Conservation (phyloP, 2,113 vertebrate species). For the Microcebus lehilahytsara region DNA sequence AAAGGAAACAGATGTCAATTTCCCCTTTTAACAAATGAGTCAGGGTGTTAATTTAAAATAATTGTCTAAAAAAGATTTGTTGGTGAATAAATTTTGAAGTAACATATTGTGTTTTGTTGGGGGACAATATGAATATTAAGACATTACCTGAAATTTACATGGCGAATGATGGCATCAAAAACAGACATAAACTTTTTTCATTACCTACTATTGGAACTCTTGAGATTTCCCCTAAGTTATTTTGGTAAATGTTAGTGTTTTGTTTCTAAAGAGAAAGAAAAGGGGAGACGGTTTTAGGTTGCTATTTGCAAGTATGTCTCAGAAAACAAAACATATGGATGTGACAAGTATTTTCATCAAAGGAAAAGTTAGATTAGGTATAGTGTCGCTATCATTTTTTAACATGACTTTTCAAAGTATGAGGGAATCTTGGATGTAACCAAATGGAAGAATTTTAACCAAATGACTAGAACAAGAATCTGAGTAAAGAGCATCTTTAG, state of each 20-base stretch:
- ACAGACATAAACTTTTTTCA: background rate
- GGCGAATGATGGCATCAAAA: background rate
- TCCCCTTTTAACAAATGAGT: background rate
- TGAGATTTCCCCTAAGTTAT: background rate
- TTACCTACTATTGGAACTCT: background rate
- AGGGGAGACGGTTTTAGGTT: background rate
- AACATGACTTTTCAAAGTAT: background rate
- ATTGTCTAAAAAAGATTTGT: conserved; percentile 30
- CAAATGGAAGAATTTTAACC: conserved; percentile 1
- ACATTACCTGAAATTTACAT: background rate
- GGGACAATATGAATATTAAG: background rate
- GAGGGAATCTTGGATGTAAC: background rate
- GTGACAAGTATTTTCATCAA: conserved; percentile 26
- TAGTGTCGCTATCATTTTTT: background rate
- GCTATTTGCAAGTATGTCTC: background rate
- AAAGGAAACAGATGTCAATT: background rate
- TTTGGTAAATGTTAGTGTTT: background rate
- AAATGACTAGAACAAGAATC: background rate
- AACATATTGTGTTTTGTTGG: background rate
- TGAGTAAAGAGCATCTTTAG: background rate
- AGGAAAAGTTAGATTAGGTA: background rate
- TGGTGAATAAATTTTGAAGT: background rate
- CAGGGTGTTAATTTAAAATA: conserved; percentile 22
- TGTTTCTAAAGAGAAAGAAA: background rate
- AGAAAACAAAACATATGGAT: background rate